Evolutionary conservation across 2,797 vertebrate genomes (phyloP).

Genomic region (Hephaestus fuliginosus): DNA sequence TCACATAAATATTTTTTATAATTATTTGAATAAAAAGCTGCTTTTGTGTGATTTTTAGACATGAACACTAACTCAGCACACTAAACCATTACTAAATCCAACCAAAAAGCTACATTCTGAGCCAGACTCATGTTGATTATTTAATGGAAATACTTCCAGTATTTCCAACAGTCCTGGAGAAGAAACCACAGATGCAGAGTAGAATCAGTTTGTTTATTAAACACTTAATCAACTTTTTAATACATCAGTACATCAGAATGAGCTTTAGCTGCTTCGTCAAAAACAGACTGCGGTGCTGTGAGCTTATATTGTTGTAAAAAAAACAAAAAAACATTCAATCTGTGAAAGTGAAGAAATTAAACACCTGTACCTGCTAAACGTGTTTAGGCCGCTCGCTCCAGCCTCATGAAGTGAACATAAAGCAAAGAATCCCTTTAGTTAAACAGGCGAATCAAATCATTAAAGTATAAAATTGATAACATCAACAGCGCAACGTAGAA

Average conservation of each 20-base stretch:
- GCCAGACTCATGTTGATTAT: neutral
- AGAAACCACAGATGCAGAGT: constrained; percentile 29
- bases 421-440: constrained; percentile 54
- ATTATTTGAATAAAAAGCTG: neutral
- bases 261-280: constrained; percentile 54
- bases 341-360: constrained; percentile 26
- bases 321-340: constrained; percentile 40
- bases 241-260: constrained; percentile 63
- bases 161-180: neutral
- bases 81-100: neutral
- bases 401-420: constrained; percentile 29
- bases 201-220: constrained; percentile 72
- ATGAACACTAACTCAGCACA: neutral
- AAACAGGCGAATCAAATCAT: constrained; percentile 11
- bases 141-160: too few relatives aligned
- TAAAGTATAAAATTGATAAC: constrained; percentile 25
- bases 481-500: constrained; percentile 15
- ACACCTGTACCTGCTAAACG: constrained; percentile 45
- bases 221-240: constrained; percentile 66
- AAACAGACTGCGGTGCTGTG: constrained; percentile 54
- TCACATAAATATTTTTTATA: neutral
- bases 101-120: neutral
- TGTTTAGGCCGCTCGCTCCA: neutral
- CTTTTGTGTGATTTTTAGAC: neutral
- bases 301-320: constrained; percentile 50